phyloP scores from a whole-genome alignment of 2,888 invertebrate species.

The Tetragonula carbonaria region DNA sequence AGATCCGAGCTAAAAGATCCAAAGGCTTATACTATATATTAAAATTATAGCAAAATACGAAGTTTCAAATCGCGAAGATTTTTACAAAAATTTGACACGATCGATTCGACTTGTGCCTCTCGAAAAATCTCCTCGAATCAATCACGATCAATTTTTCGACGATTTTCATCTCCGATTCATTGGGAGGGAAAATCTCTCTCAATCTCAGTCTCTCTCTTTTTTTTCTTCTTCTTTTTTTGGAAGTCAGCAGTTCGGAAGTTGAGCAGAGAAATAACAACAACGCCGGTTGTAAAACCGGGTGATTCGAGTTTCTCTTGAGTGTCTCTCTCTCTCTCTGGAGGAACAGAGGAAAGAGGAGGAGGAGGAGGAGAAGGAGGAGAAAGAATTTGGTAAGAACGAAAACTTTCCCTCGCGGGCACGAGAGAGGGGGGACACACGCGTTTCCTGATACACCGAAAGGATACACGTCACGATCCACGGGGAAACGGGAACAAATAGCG shows the following conservation, averaged over 20 bases:
- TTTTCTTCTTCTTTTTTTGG: not conserved
- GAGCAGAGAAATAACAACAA: slow-evolving; percentile 23
- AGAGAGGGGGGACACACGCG: slow-evolving; percentile 24
- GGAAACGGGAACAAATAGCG: slow-evolving; percentile 52
- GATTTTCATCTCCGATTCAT: not conserved
- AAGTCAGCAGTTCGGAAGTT: not conserved
- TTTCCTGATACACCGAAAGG: slow-evolving; percentile 49
- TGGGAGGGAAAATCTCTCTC: not conserved
- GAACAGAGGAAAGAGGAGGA: not conserved
- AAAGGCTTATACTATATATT: too few species aligned
- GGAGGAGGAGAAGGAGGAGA: slow-evolving; percentile 7
- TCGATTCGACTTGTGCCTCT: too few species aligned
- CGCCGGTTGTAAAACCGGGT: slow-evolving; percentile 20
- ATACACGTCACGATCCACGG: slow-evolving; percentile 21
- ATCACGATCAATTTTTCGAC: not conserved
- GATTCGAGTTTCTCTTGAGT: slow-evolving; percentile 49
- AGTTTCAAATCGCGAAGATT: too few species aligned
- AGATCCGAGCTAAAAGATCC: too few species aligned
- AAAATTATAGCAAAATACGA: too few species aligned
- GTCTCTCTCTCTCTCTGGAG: not conserved
- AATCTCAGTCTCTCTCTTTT: not conserved
- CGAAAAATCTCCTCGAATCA: too few species aligned
- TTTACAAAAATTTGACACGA: too few species aligned
- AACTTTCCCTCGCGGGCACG: slow-evolving; percentile 53
- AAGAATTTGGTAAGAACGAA: slow-evolving; percentile 64